Base-by-base conservation (phyloP, 1,140 invertebrate species). In the Drosophila suzukii region DNA sequence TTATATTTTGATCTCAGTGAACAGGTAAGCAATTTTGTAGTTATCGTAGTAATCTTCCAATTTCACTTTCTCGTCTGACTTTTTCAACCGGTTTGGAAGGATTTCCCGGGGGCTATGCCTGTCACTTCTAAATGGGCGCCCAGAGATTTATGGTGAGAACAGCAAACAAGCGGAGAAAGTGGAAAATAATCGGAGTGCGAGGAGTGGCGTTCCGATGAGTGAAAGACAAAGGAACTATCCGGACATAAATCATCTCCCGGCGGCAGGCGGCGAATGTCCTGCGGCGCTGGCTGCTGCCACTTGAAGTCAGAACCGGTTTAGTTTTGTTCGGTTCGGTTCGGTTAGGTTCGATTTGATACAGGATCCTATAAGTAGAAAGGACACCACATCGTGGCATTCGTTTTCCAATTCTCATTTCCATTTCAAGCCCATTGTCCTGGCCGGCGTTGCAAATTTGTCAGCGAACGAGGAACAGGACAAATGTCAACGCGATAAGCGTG, bases 91-190 rank as follows among this genome's bases (percentile, higher is more conserved):
- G 83, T 88, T 88, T 3, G 17, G 55, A 36, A 50, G 73, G 56
- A 67, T 60, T 76, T 75, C 57, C 39, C 46, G 61, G 59, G 36
- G 46, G 75, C 62, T 49, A 82, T 44, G 83, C 47, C 56, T 82
- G 71, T 79, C 83, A 73, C 49, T 30, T 43, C 27, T 38, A 65
- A 54, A 77, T 75, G 81, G 63, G 54, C 59, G 36, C 24, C 41
- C 50, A 4, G 70, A 76, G 83, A 86, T 86, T 86, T 86, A 86
- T 86, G 67, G 67, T 86, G 83, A 70, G 83, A 86, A 86, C 60
- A 44, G 59, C 67, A 86, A 86, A 88, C 57, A 88, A 59, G 20
- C 56, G 47, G 74, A 78, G 83, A 82, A 72, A 86, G 81, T 84
- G 62, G 65, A 53, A 68, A 75, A 72, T 68, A 46, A 86, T 66